Conservation (phyloP, 1,140 invertebrate genomes). For the Araneus ventricosus region DNA sequence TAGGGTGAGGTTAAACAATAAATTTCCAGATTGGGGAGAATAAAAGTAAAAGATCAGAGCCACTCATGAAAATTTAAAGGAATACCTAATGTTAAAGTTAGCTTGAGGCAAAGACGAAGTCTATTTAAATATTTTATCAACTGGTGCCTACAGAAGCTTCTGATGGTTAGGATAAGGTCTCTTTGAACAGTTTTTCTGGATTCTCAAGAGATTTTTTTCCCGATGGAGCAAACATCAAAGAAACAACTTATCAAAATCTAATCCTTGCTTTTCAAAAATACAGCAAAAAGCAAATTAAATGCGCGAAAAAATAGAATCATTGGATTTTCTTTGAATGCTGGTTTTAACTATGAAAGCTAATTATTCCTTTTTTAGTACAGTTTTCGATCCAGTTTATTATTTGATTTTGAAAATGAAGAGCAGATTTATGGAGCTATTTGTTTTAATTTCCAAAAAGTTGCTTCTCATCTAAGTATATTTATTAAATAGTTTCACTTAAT, state of each 20-base stretch:
- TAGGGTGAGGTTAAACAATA: background rate
- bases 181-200: background rate
- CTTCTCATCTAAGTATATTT: no score
- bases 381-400: no score
- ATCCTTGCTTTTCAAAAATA: no score
- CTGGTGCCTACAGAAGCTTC: background rate
- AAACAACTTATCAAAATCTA: background rate
- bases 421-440: no score
- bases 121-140: slow-evolving; percentile 5
- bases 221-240: background rate
- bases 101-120: background rate
- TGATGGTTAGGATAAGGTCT: slow-evolving; percentile 1
- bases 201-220: background rate
- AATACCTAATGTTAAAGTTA: slow-evolving; percentile 6
- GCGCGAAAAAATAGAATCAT: no score
- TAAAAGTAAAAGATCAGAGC: background rate
- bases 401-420: no score
- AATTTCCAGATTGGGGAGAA: background rate
- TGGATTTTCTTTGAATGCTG: no score
- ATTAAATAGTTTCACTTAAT: no score
- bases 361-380: no score
- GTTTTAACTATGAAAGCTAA: no score
- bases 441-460: no score
- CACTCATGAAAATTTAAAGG: background rate
- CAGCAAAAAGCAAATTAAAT: no score